Evolutionary conservation across 2,888 invertebrate species (phyloP), one percentile per base, ranked within the genome.

Genomic region (Erannis defoliaria): DNA sequence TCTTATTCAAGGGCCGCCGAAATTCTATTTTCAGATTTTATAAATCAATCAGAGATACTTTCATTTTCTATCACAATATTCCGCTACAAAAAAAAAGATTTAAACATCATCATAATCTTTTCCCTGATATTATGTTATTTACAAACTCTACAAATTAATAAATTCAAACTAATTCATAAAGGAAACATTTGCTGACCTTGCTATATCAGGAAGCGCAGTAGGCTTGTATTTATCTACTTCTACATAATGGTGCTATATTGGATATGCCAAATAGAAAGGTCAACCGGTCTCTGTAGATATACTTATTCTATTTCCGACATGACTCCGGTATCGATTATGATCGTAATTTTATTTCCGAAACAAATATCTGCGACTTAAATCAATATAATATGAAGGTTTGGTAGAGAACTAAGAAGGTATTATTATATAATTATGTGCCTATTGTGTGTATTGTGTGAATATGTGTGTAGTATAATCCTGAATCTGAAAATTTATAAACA

Each of bases 261-360:
- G 75, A 73, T 76, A 75, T 73, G 76, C 73, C 71, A 74, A 79
- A 78, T 76, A 77, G 79, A 82, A 84, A 84, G 84, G 85, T 83
- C 84, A 81, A 69, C 77, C 54, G 57, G 75, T 76, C 62, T 76
- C 62, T 59, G 68, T 66, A 61, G 67, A 29, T 40, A 31, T n/a
- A 8, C n/a, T 48, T 68, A 71, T 73, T 73, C 62, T 46, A 77
- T 80, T 81, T 86, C 85, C 84, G 82, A 78, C 78, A 73, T 71
- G 49, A 53, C 64, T 61, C 64, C 43, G 61, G 61, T 43, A 35
- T 10, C 35, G 21, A 48, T 50, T 16, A 49, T 48, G 26, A 26
- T 29, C n/a, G 43, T 51, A 37, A 51, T 38, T 42, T 38, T 40
- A 40, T 42, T 40, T 51, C 51, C 51, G 51, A 51, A 31, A 40